phyloP scores from a whole-genome alignment of 2,888 invertebrate species.

The Gastrophysa polygoni region DNA sequence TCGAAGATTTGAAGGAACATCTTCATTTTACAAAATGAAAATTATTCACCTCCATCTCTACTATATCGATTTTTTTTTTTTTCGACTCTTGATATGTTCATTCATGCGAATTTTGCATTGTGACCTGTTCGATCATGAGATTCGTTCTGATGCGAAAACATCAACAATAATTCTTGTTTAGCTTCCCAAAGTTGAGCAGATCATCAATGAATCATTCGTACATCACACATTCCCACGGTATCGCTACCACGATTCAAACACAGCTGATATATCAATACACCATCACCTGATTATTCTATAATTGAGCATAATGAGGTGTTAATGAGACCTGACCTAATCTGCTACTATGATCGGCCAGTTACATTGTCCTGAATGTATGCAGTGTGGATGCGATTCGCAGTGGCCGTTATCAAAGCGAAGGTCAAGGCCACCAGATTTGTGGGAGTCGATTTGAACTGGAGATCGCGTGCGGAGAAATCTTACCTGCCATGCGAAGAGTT shows the following conservation, averaged over 20 bases:
- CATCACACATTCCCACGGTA: conserved; percentile 11
- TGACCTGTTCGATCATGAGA: no score
- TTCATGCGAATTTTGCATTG: no score
- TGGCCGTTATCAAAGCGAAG: not conserved
- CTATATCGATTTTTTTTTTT: no score
- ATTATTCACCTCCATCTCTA: no score
- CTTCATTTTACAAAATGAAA: no score
- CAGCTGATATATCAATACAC: conserved; percentile 31
- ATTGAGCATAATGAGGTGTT: conserved; percentile 50
- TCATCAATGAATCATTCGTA: not conserved
- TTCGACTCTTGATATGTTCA: no score
- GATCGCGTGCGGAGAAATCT: not conserved
- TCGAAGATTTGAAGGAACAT: no score
- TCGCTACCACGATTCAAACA: conserved; percentile 6
- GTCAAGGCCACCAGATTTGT: not conserved
- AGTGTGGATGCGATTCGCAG: not conserved
- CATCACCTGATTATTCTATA: conserved; percentile 36
- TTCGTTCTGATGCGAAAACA: no score
- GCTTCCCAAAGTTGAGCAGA: not conserved
- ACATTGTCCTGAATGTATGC: conserved; percentile 41
- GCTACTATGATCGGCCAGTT: conserved; percentile 53
- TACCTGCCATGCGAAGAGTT: no score
- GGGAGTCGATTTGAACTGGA: not conserved
- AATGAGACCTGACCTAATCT: conserved; percentile 54
- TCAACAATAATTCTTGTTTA: no score